Percentiles rank a stretch among this genome's conserved stretches.
phyloP scores from a whole-genome alignment of 1,140 invertebrate species.

The Stegodyphus dumicola region DNA sequence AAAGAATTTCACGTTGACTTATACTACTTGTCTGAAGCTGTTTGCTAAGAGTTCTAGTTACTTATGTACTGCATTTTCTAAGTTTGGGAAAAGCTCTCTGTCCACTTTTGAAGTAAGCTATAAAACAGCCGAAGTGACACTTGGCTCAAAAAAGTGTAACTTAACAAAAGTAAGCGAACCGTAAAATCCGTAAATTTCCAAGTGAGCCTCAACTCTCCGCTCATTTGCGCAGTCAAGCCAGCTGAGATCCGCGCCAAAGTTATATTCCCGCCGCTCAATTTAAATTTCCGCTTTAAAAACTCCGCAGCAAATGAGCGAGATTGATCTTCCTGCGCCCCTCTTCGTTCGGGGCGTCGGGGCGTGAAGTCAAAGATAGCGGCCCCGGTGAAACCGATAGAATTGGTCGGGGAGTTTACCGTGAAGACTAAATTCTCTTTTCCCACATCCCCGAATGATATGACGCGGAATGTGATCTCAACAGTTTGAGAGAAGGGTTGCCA shows the following conservation, averaged over 20 bases:
- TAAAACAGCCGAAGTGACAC: not conserved
- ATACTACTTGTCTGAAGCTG: too few relatives aligned
- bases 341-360: conserved; percentile 32
- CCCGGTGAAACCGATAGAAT: conserved; percentile 47
- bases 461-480: conserved; percentile 50
- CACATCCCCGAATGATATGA: conserved; percentile 37
- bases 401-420: conserved; percentile 39
- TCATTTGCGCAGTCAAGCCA: conserved; percentile 18
- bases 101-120: not conserved
- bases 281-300: conserved; percentile 62
- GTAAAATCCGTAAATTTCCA: not conserved
- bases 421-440: conserved; percentile 54
- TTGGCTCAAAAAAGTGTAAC: conserved; percentile 12
- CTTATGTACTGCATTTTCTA: too few relatives aligned
- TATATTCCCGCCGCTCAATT: conserved; percentile 39
- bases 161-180: conserved; percentile 20
- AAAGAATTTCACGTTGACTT: too few relatives aligned
- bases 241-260: conserved; percentile 9
- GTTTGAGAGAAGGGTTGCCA: conserved; percentile 13
- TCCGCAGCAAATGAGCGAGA: conserved; percentile 56
- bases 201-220: conserved; percentile 4
- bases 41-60: too few relatives aligned
- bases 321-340: not conserved
- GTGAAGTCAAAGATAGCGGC: conserved; percentile 60
- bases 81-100: too few relatives aligned